Conservation (phyloP, 2,888 invertebrate species). For the Erebia palarica region DNA sequence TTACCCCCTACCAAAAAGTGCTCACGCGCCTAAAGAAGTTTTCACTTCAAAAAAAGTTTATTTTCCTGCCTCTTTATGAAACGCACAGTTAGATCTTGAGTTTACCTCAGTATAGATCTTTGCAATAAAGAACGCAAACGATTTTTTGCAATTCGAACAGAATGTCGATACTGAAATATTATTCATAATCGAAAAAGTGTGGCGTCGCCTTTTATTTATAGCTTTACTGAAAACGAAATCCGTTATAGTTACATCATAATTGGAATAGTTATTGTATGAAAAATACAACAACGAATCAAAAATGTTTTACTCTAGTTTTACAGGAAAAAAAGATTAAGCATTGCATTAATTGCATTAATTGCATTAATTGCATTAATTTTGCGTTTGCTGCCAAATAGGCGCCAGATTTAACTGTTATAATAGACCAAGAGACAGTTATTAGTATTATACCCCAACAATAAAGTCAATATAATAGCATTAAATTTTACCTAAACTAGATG, state of each 20-base stretch:
- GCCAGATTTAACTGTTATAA: constrained; percentile 15
- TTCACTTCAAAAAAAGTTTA: no score
- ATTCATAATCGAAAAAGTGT: neutral
- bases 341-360: constrained; percentile 18
- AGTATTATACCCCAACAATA: neutral
- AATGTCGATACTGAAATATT: neutral
- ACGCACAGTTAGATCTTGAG: no score
- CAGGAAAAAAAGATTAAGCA: constrained; percentile 17
- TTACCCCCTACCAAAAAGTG: no score
- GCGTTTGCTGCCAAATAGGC: constrained; percentile 19
- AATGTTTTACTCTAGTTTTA: constrained; percentile 1
- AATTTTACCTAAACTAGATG: no score
- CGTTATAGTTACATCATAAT: constrained; percentile 12
- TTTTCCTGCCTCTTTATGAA: no score
- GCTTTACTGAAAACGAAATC: constrained; percentile 7
- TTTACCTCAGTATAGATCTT: neutral
- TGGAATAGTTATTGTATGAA: neutral
- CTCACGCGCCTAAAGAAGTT: no score
- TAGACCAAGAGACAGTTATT: constrained; percentile 24
- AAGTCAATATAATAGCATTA: neutral
- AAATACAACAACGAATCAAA: neutral
- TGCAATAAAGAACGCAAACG: neutral
- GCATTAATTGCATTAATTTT: constrained; percentile 19
- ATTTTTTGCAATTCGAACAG: neutral
- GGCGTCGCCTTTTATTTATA: neutral